phyloP scores from a whole-genome alignment of 2,797 vertebrate genomes.

The Thunnus albacares region DNA sequence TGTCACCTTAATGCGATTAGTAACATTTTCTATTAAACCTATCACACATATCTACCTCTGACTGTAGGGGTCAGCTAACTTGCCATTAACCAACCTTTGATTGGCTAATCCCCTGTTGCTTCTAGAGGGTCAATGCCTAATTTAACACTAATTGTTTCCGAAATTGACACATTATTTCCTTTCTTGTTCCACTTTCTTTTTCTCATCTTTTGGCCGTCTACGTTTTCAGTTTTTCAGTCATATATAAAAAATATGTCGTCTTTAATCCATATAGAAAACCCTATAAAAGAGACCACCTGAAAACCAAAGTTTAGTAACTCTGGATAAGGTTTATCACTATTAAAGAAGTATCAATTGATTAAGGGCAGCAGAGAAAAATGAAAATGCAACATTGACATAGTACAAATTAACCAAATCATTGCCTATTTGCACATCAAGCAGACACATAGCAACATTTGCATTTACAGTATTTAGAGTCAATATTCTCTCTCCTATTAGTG shows the following conservation, averaged over 20 bases:
- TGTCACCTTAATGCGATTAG: constrained; percentile 86
- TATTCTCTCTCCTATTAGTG: neutral
- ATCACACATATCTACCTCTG: constrained; percentile 74
- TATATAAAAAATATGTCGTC: neutral
- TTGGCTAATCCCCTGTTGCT: constrained; percentile 27
- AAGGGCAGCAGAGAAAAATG: neutral
- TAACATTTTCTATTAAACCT: constrained; percentile 79
- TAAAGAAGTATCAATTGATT: neutral
- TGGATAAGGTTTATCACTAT: neutral
- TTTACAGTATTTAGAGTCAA: constrained; percentile 1
- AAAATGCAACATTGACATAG: neutral
- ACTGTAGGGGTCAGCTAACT: constrained; percentile 53
- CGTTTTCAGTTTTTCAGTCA: neutral
- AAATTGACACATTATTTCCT: constrained; percentile 19
- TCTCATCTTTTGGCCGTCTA: neutral
- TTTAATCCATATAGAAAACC: neutral
- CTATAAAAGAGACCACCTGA: neutral
- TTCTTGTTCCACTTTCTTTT: neutral
- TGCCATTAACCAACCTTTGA: constrained; percentile 46
- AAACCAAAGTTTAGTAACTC: neutral
- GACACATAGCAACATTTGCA: neutral
- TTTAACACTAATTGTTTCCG: constrained; percentile 44
- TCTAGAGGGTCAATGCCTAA: constrained; percentile 31
- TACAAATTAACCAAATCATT: neutral
- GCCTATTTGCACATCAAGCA: neutral